phyloP scores from a whole-genome alignment of 2,888 invertebrate species.

The Cataglyphis altisquamis region DNA sequence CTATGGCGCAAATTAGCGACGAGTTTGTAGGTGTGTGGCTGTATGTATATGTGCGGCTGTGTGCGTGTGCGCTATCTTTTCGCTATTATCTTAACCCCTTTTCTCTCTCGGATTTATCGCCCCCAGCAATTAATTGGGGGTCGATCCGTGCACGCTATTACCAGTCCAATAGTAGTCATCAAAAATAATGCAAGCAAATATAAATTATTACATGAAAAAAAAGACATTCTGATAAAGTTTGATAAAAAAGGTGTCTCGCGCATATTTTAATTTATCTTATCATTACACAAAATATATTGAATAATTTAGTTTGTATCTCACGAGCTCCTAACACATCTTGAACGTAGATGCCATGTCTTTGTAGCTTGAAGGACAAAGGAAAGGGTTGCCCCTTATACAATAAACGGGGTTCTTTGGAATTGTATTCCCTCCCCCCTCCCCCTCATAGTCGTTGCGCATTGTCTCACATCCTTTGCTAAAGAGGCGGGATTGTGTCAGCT shows the following conservation, averaged over 20 bases:
- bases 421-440: slow-evolving; percentile 63
- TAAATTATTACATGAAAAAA: slow-evolving; percentile 32
- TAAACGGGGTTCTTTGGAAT: slow-evolving; percentile 75
- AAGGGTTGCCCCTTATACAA: slow-evolving; percentile 60
- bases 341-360: slow-evolving; percentile 22
- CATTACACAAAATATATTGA: background rate
- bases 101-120: slow-evolving; percentile 75
- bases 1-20: slow-evolving; percentile 74
- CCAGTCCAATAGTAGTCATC: slow-evolving; percentile 39
- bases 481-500: slow-evolving; percentile 73
- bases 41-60: background rate
- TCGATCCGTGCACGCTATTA: slow-evolving; percentile 62
- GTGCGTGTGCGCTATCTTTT: slow-evolving; percentile 70
- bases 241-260: background rate
- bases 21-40: slow-evolving; percentile 34
- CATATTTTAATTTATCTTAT: slow-evolving; percentile 1
- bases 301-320: slow-evolving; percentile 24
- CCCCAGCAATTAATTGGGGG: slow-evolving; percentile 75
- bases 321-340: slow-evolving; percentile 21
- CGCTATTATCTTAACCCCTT: slow-evolving; percentile 77
- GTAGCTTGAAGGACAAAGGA: slow-evolving; percentile 29
- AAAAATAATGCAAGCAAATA: slow-evolving; percentile 13
- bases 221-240: background rate
- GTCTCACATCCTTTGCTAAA: slow-evolving; percentile 74
- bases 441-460: slow-evolving; percentile 71